Evolutionary conservation across 2,113 vertebrate species (phyloP).

Genomic region (Rousettus leschenaultii): DNA sequence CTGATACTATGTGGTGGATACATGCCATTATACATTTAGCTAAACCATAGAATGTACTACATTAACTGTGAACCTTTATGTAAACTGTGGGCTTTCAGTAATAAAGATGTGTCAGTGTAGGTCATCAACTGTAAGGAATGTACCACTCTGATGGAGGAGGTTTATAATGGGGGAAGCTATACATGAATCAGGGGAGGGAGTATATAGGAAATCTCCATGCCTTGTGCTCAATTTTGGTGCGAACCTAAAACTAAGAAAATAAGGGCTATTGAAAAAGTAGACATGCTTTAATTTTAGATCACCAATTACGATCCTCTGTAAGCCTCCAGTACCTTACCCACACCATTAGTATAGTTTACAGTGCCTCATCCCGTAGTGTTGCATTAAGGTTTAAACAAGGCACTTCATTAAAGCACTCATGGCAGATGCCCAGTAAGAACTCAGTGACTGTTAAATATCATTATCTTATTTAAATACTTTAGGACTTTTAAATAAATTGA

Average conservation of each 20-base stretch:
- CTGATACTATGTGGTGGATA: neutral
- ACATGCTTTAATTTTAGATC: neutral
- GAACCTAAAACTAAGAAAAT: neutral
- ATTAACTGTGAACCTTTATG: neutral
- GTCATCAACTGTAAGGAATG: neutral
- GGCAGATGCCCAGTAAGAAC: neutral
- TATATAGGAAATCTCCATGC: neutral
- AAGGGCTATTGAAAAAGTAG: neutral
- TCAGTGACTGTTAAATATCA: neutral
- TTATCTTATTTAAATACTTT: neutral
- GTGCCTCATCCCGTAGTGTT: neutral
- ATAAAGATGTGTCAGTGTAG: neutral
- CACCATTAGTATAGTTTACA: neutral
- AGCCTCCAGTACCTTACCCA: neutral
- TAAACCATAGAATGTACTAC: neutral
- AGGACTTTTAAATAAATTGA: neutral
- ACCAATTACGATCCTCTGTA: neutral
- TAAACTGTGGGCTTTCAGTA: neutral
- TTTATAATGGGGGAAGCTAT: neutral
- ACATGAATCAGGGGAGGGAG: neutral
- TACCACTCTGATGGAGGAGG: neutral
- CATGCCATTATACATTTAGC: neutral
- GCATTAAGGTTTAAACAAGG: neutral
- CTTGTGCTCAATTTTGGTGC: neutral
- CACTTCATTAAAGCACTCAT: neutral